Conservation (phyloP, 2,797 vertebrate genomes). For the Semotilus atromaculatus region DNA sequence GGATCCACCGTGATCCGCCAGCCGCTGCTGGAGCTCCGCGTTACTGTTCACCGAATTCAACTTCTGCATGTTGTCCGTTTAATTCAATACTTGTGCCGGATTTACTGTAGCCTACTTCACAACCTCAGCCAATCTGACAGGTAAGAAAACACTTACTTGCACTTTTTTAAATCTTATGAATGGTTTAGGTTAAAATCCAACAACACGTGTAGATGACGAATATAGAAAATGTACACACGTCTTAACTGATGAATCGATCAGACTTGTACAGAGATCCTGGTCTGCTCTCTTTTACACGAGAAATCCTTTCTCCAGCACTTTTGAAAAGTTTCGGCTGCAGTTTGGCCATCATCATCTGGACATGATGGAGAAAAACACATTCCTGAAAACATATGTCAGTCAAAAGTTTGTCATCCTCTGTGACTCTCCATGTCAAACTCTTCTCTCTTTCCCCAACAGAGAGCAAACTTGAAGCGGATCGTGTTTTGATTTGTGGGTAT, state of each 20-base stretch:
- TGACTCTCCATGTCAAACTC: slow-evolving; percentile 34
- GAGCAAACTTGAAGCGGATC: slow-evolving; percentile 47
- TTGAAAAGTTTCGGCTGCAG: slow-evolving; percentile 39
- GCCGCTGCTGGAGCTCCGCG: slow-evolving; percentile 76
- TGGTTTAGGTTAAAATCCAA: slow-evolving; percentile 6
- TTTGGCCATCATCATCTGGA: slow-evolving; percentile 46
- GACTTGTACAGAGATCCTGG: slow-evolving; percentile 14
- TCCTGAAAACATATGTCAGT: slow-evolving; percentile 27
- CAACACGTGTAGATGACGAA: background rate
- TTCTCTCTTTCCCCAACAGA: slow-evolving; percentile 8
- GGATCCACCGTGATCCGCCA: slow-evolving; percentile 71
- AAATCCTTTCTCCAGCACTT: slow-evolving; percentile 16
- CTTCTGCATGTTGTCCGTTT: slow-evolving; percentile 70
- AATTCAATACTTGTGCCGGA: background rate
- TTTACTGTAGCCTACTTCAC: background rate
- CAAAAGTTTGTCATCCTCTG: slow-evolving; percentile 24
- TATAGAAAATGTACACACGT: background rate
- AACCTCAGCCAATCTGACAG: background rate
- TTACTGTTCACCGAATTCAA: slow-evolving; percentile 68
- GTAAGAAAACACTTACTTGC: background rate
- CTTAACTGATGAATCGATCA: slow-evolving; percentile 29
- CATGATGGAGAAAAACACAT: slow-evolving; percentile 15
- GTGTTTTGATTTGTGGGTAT: slow-evolving; percentile 53
- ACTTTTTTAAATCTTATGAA: background rate
- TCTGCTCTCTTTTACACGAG: slow-evolving; percentile 9